Evolutionary conservation across 2,888 invertebrate species (phyloP).

Genomic region (Eubasilissa splendida): DNA sequence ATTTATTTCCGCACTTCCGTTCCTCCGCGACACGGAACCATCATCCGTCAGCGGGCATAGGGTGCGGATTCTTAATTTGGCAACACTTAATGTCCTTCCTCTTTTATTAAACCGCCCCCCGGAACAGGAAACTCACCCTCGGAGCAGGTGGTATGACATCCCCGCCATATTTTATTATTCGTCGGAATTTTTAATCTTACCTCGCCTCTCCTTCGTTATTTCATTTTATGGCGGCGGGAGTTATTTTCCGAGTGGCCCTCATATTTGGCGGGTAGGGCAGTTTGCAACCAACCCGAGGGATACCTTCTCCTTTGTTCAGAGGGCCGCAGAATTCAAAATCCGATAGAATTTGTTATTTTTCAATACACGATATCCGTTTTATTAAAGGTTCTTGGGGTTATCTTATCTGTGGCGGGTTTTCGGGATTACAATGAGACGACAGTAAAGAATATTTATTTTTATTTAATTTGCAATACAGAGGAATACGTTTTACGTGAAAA

Average conservation of each 20-base stretch:
- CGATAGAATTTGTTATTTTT: conserved; percentile 11
- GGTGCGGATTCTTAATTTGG: conserved; percentile 43
- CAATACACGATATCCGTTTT: not conserved
- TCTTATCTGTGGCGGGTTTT: not conserved
- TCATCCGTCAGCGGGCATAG: conserved; percentile 24
- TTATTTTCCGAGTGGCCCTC: not conserved
- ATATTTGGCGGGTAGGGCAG: not conserved
- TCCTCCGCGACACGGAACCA: not conserved
- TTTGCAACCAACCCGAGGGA: not conserved
- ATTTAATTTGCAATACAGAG: too few species aligned
- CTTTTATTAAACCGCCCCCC: conserved; percentile 39
- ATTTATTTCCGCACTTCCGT: not conserved
- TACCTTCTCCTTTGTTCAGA: not conserved
- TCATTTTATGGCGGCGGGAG: conserved; percentile 20
- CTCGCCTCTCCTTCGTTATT: conserved; percentile 34
- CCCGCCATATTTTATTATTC: conserved; percentile 36
- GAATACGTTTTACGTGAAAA: too few species aligned
- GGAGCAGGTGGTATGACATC: conserved; percentile 9
- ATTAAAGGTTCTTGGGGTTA: not conserved
- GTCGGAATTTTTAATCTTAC: conserved; percentile 42
- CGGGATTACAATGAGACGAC: not conserved
- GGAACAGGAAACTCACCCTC: conserved; percentile 24
- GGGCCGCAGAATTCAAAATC: not conserved
- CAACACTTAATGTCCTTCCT: conserved; percentile 38
- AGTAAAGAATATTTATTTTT: not conserved